These are phyloP conservation scores for Syngnathus scovelli DNA, from an alignment of 2,113 vertebrate species.

Conservation along the genomic window DNA sequence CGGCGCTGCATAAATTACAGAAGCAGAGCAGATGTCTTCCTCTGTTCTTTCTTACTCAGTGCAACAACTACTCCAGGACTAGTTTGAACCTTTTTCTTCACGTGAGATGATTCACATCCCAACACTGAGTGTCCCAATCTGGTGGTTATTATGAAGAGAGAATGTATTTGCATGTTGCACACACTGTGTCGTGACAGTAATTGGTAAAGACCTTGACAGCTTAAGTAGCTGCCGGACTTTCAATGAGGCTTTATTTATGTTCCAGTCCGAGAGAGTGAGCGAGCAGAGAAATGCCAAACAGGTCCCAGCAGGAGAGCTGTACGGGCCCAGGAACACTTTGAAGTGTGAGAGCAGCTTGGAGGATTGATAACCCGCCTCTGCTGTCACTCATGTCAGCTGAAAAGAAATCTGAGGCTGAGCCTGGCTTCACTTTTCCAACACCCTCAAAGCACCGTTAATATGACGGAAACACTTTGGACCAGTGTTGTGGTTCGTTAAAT, in stretches of 20 bases:
- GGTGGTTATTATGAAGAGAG: slow-evolving; percentile 55
- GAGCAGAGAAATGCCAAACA: slow-evolving; percentile 68
- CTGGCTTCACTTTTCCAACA: slow-evolving; percentile 58
- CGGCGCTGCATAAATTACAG: slow-evolving; percentile 61
- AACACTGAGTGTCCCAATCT: slow-evolving; percentile 12
- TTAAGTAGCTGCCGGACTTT: slow-evolving; percentile 73
- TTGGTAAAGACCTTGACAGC: slow-evolving; percentile 78
- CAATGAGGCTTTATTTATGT: slow-evolving; percentile 77
- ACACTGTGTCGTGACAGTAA: slow-evolving; percentile 66
- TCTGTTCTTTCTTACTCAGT: slow-evolving; percentile 1
- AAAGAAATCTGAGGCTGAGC: slow-evolving; percentile 49
- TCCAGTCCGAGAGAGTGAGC: slow-evolving; percentile 62
- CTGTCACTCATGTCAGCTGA: slow-evolving; percentile 69
- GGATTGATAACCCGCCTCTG: slow-evolving; percentile 71
- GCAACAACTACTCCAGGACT: neutral
- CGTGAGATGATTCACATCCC: neutral
- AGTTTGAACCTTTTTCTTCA: neutral
- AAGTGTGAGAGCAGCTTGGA: slow-evolving; percentile 64
- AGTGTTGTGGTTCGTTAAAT: slow-evolving; percentile 30
- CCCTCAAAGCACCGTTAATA: slow-evolving; percentile 43
- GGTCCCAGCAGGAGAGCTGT: slow-evolving; percentile 62
- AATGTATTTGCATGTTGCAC: slow-evolving; percentile 61
- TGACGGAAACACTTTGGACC: slow-evolving; percentile 30
- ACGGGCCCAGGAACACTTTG: slow-evolving; percentile 63
- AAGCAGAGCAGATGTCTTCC: slow-evolving; percentile 34